Percentiles rank a stretch among this genome's conserved stretches.
Evolutionary conservation across 2,797 vertebrate genomes (phyloP).

Genomic region (Cynodonichthys magdalenae): DNA sequence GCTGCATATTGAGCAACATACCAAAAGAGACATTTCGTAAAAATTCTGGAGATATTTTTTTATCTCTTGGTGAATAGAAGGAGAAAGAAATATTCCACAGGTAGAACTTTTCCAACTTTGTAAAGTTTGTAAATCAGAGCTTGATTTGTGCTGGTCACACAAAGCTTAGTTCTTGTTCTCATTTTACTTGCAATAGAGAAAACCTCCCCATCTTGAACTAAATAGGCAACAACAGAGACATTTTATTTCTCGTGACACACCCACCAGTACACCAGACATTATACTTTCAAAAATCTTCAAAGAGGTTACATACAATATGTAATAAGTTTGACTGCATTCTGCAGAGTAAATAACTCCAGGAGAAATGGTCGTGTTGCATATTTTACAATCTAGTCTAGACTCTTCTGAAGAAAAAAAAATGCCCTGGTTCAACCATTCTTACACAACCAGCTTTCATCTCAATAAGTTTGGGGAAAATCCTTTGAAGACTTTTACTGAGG

Average conservation of each 20-base stretch:
- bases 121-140: constrained; percentile 43
- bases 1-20: not conserved
- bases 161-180: constrained; percentile 12
- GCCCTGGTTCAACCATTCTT: constrained; percentile 26
- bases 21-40: not conserved
- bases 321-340: constrained; percentile 10
- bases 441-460: constrained; percentile 10
- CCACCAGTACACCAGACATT: constrained; percentile 8
- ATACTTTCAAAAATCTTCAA: constrained; percentile 22
- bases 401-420: constrained; percentile 1
- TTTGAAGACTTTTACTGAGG: constrained; percentile 21
- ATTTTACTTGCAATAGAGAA: constrained; percentile 24
- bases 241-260: constrained; percentile 27
- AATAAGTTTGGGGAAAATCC: not conserved
- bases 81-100: constrained; percentile 13
- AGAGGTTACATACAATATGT: constrained; percentile 22
- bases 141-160: constrained; percentile 26
- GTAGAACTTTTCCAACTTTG: constrained; percentile 17
- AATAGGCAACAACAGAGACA: constrained; percentile 15
- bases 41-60: not conserved
- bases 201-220: constrained; percentile 13
- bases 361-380: constrained; percentile 27
- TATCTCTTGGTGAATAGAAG: not conserved
- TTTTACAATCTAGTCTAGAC: constrained; percentile 16
- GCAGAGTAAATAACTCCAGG: constrained; percentile 30